A percentile compares a stretch with the other conserved stretches of the same genome.
Evolutionary conservation across 2,888 invertebrate species (phyloP).

Genomic region (Heteromyza rotundicornis): DNA sequence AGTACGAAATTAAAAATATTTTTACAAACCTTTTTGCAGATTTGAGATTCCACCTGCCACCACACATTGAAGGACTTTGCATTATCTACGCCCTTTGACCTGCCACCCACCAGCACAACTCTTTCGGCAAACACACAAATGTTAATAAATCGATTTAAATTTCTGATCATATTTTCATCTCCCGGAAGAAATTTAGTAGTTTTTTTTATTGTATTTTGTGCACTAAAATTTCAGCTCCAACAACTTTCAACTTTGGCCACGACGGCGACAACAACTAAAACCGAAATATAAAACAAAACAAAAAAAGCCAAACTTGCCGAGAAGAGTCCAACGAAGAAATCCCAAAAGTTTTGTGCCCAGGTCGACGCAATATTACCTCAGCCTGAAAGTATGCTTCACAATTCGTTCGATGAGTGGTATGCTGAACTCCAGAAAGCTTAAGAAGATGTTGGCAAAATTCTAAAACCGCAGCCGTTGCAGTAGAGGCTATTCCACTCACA

Average conservation of each 20-base stretch:
- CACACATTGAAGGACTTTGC: too few species aligned
- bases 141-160: constrained; percentile 60
- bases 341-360: constrained; percentile 1
- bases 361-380: constrained; percentile 41
- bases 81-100: constrained; percentile 1
- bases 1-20: too few species aligned
- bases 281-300: constrained; percentile 27
- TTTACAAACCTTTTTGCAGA: too few species aligned
- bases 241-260: constrained; percentile 37
- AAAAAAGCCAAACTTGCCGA: constrained; percentile 15
- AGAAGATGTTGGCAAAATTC: not conserved
- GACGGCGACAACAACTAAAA: constrained; percentile 48
- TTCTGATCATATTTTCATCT: constrained; percentile 54
- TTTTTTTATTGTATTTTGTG: constrained; percentile 34
- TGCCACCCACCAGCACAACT: constrained; percentile 15
- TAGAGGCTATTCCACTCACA: not conserved
- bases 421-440: constrained; percentile 1
- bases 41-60: too few species aligned
- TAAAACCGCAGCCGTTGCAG: not conserved
- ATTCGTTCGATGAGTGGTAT: constrained; percentile 35
- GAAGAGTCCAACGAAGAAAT: constrained; percentile 5
- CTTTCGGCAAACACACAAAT: constrained; percentile 17
- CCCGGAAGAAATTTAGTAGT: constrained; percentile 54
- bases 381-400: constrained; percentile 45
- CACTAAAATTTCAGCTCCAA: constrained; percentile 42